Evolutionary conservation across 1,140 invertebrate species (phyloP).

Genomic region (Proales similis): DNA sequence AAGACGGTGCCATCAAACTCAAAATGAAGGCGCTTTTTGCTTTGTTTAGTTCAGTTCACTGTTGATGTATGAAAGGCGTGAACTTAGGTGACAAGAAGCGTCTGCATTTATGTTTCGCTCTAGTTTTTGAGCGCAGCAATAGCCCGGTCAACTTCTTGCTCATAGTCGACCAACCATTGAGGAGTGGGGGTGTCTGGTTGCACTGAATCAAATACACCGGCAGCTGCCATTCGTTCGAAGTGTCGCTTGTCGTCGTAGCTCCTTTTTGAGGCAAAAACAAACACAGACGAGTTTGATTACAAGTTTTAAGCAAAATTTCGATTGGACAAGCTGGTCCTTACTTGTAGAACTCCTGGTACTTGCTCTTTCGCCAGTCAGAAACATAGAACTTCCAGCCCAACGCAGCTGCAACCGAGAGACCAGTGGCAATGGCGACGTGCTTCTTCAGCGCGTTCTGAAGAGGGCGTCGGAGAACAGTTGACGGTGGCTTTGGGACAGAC

Average conservation of each 20-base stretch:
- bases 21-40: too few relatives aligned
- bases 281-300: neutral
- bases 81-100: too few relatives aligned
- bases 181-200: constrained; percentile 20
- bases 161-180: constrained; percentile 37
- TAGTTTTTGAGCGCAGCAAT: constrained; percentile 36
- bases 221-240: constrained; percentile 31
- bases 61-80: too few relatives aligned
- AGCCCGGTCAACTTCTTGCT: constrained; percentile 36
- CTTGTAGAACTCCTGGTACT: constrained; percentile 34
- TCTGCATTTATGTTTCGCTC: too few relatives aligned
- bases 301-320: neutral
- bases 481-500: constrained; percentile 28
- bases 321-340: neutral
- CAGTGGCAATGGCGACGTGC: constrained; percentile 17
- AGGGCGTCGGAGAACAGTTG: constrained; percentile 9
- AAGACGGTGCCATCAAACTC: too few relatives aligned
- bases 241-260: constrained; percentile 34
- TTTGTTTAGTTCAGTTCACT: too few relatives aligned
- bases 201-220: constrained; percentile 37
- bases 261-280: too few relatives aligned
- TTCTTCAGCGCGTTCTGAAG: constrained; percentile 24
- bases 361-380: constrained; percentile 9
- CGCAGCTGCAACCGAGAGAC: neutral
- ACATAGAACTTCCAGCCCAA: neutral